Conservation (phyloP, 2,797 vertebrate species). For the Natrix natrix region DNA sequence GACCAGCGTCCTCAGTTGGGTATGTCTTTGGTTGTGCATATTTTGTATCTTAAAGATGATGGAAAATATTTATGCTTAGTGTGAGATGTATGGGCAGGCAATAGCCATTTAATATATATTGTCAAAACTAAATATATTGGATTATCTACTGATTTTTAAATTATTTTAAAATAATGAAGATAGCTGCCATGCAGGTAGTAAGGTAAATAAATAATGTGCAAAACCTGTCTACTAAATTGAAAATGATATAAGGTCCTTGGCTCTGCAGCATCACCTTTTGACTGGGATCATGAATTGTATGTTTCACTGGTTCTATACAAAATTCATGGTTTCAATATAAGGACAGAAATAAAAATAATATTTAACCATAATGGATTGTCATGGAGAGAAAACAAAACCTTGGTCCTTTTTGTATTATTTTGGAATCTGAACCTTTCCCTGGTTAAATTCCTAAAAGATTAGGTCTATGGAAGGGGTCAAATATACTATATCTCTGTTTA, state of each 20-base stretch:
- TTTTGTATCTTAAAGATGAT: neutral
- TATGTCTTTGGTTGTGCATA: conserved; percentile 54
- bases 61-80: neutral
- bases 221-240: neutral
- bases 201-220: neutral
- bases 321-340: neutral
- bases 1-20: conserved; percentile 85
- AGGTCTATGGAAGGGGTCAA: neutral
- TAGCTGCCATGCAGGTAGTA: neutral
- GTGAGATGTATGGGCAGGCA: neutral
- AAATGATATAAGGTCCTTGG: neutral
- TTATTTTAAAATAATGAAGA: neutral
- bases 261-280: neutral
- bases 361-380: neutral
- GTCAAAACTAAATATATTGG: neutral
- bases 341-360: neutral
- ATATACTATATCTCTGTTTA: neutral
- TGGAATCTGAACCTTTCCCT: neutral
- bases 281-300: neutral
- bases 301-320: neutral
- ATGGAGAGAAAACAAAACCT: neutral
- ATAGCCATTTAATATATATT: neutral
- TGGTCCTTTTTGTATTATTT: neutral
- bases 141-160: neutral
- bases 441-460: neutral